Base-by-base conservation (phyloP, 2,797 vertebrate genomes). In the Silurus aristotelis region DNA sequence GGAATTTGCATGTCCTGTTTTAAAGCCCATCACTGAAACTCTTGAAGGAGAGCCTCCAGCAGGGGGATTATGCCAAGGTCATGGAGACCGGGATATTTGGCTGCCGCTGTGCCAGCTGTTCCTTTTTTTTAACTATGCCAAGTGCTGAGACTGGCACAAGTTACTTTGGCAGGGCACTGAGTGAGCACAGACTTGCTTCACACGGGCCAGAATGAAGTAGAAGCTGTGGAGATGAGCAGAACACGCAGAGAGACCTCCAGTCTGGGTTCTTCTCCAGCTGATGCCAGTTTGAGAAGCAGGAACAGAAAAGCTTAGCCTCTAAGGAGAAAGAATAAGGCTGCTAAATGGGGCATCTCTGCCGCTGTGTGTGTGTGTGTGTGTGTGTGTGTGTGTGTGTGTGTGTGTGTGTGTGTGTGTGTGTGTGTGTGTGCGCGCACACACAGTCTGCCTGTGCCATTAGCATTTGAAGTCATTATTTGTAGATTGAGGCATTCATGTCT, bases 41-140 rank as follows among this genome's bases (percentile, higher is more conserved):
- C 83, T 88, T 88, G 83, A 87, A 90, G 85, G 80, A 90, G 89
- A 83, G 46, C 87, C 89, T 89, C 92, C 90, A 92, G 91, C 93
- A 91, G 90, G 92, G 88, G 91, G 93, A 94, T 95, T 94, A 95
- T 89, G 89, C 89, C 94, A 94, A 95, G 93, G 95, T 94, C 94
- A 93, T 84, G 84, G 90, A 91, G 89, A 89, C 91, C 79, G 72
- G 63, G 78, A 84, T 70, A 79, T 86, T 60, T 83, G 86, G 82
- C 82, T 20, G 70, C 70, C 27, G n/a, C 70, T 31, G 75, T 84
- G 82, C 80, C 89, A 89, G 87, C 87, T 86, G 84, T 87, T 84
- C 27, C 72, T 68, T n/a, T 70, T 82, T 82, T 85, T 68, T 66
- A 56, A 86, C 15, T 38, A 73, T 83, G 80, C 83, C 72, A 48